Base-by-base conservation (phyloP, 2,888 invertebrate genomes). In the Phengaris alcon region DNA sequence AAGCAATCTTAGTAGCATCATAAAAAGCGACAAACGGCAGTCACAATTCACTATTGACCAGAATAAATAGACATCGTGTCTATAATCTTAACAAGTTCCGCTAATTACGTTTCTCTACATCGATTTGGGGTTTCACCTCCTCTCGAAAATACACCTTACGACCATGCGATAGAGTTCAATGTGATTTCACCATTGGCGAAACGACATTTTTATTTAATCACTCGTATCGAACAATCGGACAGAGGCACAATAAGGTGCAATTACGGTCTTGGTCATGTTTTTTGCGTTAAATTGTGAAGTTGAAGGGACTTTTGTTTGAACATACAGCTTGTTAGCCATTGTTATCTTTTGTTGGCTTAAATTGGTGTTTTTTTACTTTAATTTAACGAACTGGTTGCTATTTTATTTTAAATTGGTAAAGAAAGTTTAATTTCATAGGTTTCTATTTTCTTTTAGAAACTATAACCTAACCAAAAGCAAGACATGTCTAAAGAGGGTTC, bases 211-310 rank as follows among this genome's bases (percentile, higher is more conserved):
- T 83, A 84, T 85, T 88, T 87, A 85, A 86, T 86, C 84, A 82
- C 82, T 84, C 81, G 84, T 85, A 86, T 86, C 83, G 85, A 84
- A 84, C 83, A 85, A 87, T 87, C 84, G 85, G 82, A 79, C 81
- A 81, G 85, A 79, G 86, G 83, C 84, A 87, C 86, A 87, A 87
- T 86, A 84, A 87, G 83, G 79, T 82, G 83, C 87, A 88, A 88
- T 89, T 87, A 85, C 86, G 80, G 82, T 83, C 80, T 82, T 84
- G 84, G 82, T 83, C 79, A 78, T 79, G 78, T 79, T 79, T 81
- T 80, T 81, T 82, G 81, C 76, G 75, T 55, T 70, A 72, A 72
- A 72, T 54, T 54, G 72, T 52, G 70, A 15, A 51, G 48, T 51
- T 48, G 52, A 35, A 54, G 35, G 15, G 70, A 70, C 70, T 12